Conservation (phyloP, 2,888 invertebrate genomes). For the Schrankia costaestrigalis region DNA sequence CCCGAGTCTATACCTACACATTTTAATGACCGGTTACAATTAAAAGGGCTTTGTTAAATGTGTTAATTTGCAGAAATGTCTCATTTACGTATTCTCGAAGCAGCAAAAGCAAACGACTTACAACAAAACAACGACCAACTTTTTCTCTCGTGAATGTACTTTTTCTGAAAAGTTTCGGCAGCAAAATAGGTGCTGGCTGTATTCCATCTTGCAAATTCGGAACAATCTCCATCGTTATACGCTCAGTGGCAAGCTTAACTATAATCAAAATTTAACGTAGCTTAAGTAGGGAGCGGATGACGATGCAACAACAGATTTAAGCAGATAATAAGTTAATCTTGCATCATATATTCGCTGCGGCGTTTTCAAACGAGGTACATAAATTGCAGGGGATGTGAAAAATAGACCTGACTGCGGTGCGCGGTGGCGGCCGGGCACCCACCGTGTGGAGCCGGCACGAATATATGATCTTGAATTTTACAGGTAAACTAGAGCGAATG, state of each 20-base stretch:
- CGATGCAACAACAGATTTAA: constrained; percentile 36
- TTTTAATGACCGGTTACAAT: no score
- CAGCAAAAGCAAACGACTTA: no score
- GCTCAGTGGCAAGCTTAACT: constrained; percentile 14
- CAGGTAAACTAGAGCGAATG: constrained; percentile 31
- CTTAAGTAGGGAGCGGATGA: constrained; percentile 29
- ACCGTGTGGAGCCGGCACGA: constrained; percentile 27
- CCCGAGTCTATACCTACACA: no score
- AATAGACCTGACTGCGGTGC: constrained; percentile 45
- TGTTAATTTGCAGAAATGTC: no score
- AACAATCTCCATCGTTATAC: constrained; percentile 13
- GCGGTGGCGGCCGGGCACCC: constrained; percentile 13
- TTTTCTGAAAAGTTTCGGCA: constrained; percentile 15
- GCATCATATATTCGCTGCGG: constrained; percentile 50
- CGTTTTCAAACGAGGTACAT: constrained; percentile 48
- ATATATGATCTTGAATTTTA: constrained; percentile 51
- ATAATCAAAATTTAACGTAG: constrained; percentile 27
- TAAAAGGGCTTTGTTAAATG: no score
- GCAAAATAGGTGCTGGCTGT: constrained; percentile 13
- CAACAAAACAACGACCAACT: constrained; percentile 9
- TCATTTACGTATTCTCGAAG: no score
- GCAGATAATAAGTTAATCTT: constrained; percentile 62
- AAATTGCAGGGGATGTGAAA: constrained; percentile 61
- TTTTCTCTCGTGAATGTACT: constrained; percentile 16
- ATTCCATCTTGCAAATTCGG: constrained; percentile 23